phyloP scores from a whole-genome alignment of 2,888 invertebrate species.

The Cataglyphis cursor region DNA sequence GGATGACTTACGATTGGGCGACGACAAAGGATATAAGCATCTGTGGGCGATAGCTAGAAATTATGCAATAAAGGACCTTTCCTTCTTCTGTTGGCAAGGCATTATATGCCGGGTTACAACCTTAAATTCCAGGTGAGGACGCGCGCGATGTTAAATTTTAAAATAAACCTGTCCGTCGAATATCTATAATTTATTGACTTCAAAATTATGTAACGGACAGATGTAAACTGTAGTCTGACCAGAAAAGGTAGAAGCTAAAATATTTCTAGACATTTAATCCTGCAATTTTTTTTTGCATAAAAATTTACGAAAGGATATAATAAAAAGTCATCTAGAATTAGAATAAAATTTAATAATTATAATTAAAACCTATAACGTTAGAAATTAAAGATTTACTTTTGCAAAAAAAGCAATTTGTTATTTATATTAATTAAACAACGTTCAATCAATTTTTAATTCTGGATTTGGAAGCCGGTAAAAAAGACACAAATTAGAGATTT shows the following conservation, averaged over 20 bases:
- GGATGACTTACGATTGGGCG: slow-evolving; percentile 51
- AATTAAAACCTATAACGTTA: not conserved
- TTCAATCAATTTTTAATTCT: not conserved
- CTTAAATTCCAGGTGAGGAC: slow-evolving; percentile 53
- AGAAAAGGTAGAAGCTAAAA: not conserved
- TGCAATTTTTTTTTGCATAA: not conserved
- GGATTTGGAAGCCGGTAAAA: not conserved
- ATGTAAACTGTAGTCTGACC: no score
- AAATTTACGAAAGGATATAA: not conserved
- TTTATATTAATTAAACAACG: not conserved
- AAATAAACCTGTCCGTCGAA: slow-evolving; percentile 28
- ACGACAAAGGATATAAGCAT: slow-evolving; percentile 13
- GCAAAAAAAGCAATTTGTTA: not conserved
- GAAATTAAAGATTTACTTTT: not conserved
- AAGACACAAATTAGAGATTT: not conserved
- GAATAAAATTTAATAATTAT: not conserved
- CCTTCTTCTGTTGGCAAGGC: not conserved
- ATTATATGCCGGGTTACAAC: slow-evolving; percentile 30
- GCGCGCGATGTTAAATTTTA: slow-evolving; percentile 20
- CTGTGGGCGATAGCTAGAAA: not conserved
- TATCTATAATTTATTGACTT: slow-evolving; percentile 4
- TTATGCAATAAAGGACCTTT: slow-evolving; percentile 27
- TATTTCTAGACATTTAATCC: not conserved
- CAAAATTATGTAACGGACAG: slow-evolving; percentile 20
- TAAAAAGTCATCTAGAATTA: not conserved